Conservation (phyloP, 1,140 invertebrate genomes). For the Leptonema lineaticorne region DNA sequence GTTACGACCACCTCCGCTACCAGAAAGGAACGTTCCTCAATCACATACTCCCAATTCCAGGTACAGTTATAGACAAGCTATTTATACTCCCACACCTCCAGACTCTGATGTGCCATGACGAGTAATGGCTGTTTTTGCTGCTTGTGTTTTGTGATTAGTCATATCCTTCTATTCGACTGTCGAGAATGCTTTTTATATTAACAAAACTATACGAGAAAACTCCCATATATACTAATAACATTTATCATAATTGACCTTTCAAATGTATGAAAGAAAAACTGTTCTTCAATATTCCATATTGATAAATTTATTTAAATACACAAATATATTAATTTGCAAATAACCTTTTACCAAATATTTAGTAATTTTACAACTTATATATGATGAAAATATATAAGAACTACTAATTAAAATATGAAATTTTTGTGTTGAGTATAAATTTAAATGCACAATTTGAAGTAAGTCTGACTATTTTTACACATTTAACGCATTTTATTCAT, state of each 20-base stretch:
- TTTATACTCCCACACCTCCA: conserved; percentile 64
- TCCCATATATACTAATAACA: background rate
- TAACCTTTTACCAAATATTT: too few relatives aligned
- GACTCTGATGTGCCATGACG: conserved; percentile 71
- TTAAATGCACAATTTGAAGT: too few relatives aligned
- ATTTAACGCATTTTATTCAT: too few relatives aligned
- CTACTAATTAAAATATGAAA: too few relatives aligned
- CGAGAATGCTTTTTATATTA: background rate
- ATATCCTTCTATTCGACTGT: background rate
- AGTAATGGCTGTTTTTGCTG: conserved; percentile 74
- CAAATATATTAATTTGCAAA: too few relatives aligned
- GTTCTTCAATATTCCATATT: too few relatives aligned
- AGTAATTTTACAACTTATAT: too few relatives aligned
- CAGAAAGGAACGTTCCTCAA: conserved; percentile 35
- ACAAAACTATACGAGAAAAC: background rate
- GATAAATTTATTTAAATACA: too few relatives aligned
- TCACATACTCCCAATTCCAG: conserved; percentile 56
- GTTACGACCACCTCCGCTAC: conserved; percentile 47
- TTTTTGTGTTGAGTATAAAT: too few relatives aligned
- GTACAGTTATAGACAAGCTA: conserved; percentile 79
- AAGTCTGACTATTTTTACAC: too few relatives aligned
- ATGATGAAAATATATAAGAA: too few relatives aligned
- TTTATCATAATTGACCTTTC: background rate
- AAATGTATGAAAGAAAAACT: too few relatives aligned
- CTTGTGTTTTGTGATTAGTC: conserved; percentile 67